Evolutionary conservation across 2,888 invertebrate genomes (phyloP).

Genomic region (Caenorhabditis sp.): DNA sequence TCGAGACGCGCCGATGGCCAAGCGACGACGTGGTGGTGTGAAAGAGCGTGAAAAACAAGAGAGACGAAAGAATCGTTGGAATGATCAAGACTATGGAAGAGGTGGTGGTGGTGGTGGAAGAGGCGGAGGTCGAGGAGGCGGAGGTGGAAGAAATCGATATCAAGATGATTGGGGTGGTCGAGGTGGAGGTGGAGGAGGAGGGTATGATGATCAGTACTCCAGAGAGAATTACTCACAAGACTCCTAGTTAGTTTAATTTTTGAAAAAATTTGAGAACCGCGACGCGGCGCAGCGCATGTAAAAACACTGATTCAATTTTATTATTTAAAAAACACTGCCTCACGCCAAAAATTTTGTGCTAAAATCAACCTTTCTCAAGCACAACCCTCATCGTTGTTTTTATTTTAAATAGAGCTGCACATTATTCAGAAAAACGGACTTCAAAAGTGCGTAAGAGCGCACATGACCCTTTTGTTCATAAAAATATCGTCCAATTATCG

Average conservation of each 20-base stretch:
- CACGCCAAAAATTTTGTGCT: too few relatives aligned
- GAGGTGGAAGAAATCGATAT: background rate
- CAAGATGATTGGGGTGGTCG: background rate
- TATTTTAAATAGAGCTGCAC: too few relatives aligned
- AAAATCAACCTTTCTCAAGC: too few relatives aligned
- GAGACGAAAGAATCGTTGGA: background rate
- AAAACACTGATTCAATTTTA: too few relatives aligned
- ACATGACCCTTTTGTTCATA: too few relatives aligned
- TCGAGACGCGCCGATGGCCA: background rate
- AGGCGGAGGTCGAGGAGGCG: background rate
- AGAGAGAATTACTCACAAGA: background rate
- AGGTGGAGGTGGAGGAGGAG: background rate
- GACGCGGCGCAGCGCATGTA: too few relatives aligned
- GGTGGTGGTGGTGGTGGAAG: background rate
- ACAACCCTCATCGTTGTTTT: too few relatives aligned
- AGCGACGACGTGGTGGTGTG: background rate
- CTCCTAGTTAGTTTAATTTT: background rate
- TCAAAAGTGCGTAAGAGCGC: too few relatives aligned
- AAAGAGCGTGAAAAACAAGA: background rate
- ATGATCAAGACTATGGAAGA: background rate
- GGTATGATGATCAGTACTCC: background rate
- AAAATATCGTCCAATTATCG: too few relatives aligned
- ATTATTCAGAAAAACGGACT: too few relatives aligned
- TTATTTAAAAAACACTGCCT: too few relatives aligned
- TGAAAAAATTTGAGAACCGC: too few relatives aligned